Base-by-base conservation (phyloP, 1,140 invertebrate genomes). In the Scylla paramamosain region DNA sequence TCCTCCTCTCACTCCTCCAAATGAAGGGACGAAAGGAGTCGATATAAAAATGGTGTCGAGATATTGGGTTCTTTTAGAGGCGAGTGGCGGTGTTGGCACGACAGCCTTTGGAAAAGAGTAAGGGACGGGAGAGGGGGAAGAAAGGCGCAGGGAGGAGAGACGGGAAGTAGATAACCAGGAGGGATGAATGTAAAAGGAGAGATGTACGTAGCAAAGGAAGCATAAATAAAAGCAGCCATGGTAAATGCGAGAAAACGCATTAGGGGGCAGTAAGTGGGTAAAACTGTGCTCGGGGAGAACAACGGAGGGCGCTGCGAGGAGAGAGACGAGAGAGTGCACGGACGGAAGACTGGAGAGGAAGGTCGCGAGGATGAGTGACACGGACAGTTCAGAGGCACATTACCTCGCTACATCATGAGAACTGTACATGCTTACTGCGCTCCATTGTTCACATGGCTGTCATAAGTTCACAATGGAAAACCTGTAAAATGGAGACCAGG, bases 71-170 rank as follows among this genome's bases (percentile, higher is more conserved):
- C 67, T 20, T n/a, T 77, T 77, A n/a, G 67, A 77, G 67, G 67
- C n/a, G 67, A 77, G 67, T 77, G 67, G 67, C 67, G 67, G 67
- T 77, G 67, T n/a, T 77, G 67, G 67, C 67, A 77, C 67, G 67
- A 77, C 67, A n/a, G 67, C 67, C 67, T 77, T 77, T 77, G 67
- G n/a, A 3, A 8, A 8, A 32, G 84, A 87, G 84, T 46, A 4
- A 87, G 84, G 39, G 84, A 39, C 31, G 31, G 39, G 84, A 39
- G 31, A 87, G 31, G 39, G 4, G 31, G 16, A 7, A 16, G 84
- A 87, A 10, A 84, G 83, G 31, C 4, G n/a, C 12, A 84, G 83
- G 39, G 84, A 87, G 84, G 39, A 32, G 84, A 39, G 84, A 39
- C 31, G 39, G 84, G n/a, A 46, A 87, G 67, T 12, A 77, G 67